A percentile compares a stretch with the other conserved stretches of the same genome.
Conservation (phyloP, 2,888 invertebrate genomes). For the Gryllus longicercus region DNA sequence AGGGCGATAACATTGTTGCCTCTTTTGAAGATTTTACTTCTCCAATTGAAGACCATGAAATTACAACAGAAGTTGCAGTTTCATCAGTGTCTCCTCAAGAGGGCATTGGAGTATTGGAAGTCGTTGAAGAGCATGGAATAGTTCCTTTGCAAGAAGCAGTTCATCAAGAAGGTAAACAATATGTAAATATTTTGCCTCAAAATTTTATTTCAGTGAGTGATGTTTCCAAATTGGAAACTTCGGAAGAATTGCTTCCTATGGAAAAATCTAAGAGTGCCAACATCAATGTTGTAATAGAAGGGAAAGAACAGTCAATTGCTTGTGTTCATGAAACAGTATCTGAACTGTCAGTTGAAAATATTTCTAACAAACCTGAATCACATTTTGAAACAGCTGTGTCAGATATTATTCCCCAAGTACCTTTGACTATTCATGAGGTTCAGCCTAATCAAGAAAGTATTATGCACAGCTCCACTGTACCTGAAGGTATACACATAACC, state of each 20-base stretch:
- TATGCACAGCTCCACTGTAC: constrained; percentile 31
- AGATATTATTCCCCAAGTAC: constrained; percentile 38
- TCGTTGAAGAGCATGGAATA: not conserved
- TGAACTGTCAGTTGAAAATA: constrained; percentile 32
- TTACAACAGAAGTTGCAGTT: constrained; percentile 28
- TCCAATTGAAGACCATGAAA: constrained; percentile 23
- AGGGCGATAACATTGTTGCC: not conserved
- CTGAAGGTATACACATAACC: constrained; percentile 35
- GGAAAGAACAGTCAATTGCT: constrained; percentile 26
- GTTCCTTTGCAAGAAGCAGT: not conserved
- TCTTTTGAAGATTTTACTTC: constrained; percentile 29
- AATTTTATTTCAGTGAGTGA: constrained; percentile 34
- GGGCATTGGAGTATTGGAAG: constrained; percentile 25
- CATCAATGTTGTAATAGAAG: constrained; percentile 26
- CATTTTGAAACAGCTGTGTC: constrained; percentile 37
- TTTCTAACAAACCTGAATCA: constrained; percentile 35
- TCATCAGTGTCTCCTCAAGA: constrained; percentile 32
- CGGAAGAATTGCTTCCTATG: constrained; percentile 24
- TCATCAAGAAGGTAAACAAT: not conserved
- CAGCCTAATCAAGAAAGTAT: constrained; percentile 35
- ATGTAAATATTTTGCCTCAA: constrained; percentile 18
- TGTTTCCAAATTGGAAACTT: constrained; percentile 23
- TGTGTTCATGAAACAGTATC: constrained; percentile 30
- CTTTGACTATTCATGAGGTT: constrained; percentile 38
- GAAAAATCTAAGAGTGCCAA: constrained; percentile 25